Evolutionary conservation across 23 tunicate species (phyloP).

Genomic region (Pegea sp.): DNA sequence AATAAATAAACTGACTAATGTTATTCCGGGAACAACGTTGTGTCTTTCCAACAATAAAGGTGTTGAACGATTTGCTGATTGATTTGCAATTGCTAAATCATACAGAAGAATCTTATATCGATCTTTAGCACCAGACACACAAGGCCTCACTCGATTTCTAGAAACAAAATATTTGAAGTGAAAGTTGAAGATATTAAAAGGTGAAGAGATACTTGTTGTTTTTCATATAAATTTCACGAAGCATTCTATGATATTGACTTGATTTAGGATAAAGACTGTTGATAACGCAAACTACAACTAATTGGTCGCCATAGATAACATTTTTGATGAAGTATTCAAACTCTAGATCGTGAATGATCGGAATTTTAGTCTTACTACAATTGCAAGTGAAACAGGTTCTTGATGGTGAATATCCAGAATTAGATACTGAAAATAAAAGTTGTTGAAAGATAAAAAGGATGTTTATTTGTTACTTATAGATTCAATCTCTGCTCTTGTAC

Average conservation of each 20-base stretch:
- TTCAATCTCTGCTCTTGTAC: neutral
- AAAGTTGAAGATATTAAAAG: too few relatives aligned
- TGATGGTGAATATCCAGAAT: neutral
- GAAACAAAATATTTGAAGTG: neutral
- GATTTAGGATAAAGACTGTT: constrained; percentile 41
- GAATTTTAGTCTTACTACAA: constrained; percentile 68
- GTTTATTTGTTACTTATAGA: neutral
- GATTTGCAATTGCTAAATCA: constrained; percentile 65
- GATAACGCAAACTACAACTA: constrained; percentile 46
- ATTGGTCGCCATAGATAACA: constrained; percentile 47
- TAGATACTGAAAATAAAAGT: neutral
- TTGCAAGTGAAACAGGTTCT: constrained; percentile 61
- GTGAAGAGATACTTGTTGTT: constrained; percentile 65
- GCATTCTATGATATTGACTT: constrained; percentile 40
- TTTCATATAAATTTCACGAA: constrained; percentile 31
- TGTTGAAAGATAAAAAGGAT: neutral
- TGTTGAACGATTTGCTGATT: constrained; percentile 17
- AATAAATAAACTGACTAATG: constrained; percentile 39
- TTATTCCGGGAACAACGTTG: constrained; percentile 92
- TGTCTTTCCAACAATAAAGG: constrained; percentile 57
- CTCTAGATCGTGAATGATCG: constrained; percentile 55
- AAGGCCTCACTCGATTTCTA: constrained; percentile 65
- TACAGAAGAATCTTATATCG: constrained; percentile 42
- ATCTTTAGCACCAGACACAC: constrained; percentile 45
- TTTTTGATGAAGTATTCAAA: constrained; percentile 52